Evolutionary conservation across 2,888 invertebrate genomes (phyloP).

Genomic region (Netelia melanura): DNA sequence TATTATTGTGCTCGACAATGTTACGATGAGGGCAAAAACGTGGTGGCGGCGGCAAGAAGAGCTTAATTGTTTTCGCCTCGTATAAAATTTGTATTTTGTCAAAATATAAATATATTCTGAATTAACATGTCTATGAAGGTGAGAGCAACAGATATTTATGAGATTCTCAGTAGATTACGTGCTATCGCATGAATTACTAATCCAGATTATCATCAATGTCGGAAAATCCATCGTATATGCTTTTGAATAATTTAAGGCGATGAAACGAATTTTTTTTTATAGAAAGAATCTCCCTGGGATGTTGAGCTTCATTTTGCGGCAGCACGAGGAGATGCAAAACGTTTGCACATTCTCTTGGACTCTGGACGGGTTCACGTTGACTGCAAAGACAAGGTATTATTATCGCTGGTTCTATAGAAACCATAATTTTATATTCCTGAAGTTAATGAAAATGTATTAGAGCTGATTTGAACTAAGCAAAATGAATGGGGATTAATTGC

Average conservation of each 20-base stretch:
- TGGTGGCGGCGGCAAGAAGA: slow-evolving; percentile 45
- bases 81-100: not conserved
- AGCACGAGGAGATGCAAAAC: slow-evolving; percentile 92
- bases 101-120: slow-evolving; percentile 11
- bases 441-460: not conserved
- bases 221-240: not conserved
- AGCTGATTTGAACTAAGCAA: not conserved
- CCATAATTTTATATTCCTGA: not conserved
- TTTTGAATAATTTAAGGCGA: not conserved
- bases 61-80: slow-evolving; percentile 30
- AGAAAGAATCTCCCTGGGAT: slow-evolving; percentile 97
- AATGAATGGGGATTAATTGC: not conserved
- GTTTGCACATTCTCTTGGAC: slow-evolving; percentile 92
- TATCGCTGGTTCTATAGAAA: not conserved
- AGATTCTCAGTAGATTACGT: not conserved
- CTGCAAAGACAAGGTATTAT: slow-evolving; percentile 91
- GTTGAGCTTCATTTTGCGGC: slow-evolving; percentile 97
- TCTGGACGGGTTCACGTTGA: slow-evolving; percentile 98
- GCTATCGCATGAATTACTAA: not conserved
- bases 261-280: slow-evolving; percentile 77
- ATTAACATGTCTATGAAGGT: slow-evolving; percentile 76
- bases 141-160: slow-evolving; percentile 42
- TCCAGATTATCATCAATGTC: not conserved
- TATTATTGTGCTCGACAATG: slow-evolving; percentile 53
- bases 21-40: slow-evolving; percentile 65